phyloP scores from a whole-genome alignment of 2,888 invertebrate species.

The Acronicta alni region DNA sequence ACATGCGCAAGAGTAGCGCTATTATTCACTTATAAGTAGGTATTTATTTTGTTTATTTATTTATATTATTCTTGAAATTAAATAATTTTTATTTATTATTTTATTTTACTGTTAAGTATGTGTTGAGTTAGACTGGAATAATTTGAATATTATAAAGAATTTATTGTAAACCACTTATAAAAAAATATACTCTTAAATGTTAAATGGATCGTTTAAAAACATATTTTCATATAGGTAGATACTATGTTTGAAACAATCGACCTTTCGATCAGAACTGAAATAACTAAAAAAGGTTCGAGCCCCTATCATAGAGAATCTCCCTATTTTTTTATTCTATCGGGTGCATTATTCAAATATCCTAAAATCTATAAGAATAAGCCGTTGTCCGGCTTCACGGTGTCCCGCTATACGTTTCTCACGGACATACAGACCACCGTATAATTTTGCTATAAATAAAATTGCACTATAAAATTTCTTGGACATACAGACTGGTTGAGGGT shows the following conservation, averaged over 20 bases:
- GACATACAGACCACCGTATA: slow-evolving; percentile 72
- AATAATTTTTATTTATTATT: too few relatives aligned
- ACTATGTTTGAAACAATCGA: neutral
- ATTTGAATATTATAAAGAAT: too few relatives aligned
- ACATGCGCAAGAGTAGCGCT: too few relatives aligned
- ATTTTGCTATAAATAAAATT: slow-evolving; percentile 87
- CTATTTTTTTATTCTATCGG: slow-evolving; percentile 48
- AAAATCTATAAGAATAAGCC: slow-evolving; percentile 57
- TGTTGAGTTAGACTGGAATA: too few relatives aligned
- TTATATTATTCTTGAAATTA: too few relatives aligned
- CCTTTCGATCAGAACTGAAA: neutral
- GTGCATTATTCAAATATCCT: slow-evolving; percentile 61
- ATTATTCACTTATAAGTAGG: too few relatives aligned
- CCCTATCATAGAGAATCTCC: slow-evolving; percentile 32
- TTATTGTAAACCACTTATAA: too few relatives aligned
- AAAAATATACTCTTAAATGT: too few relatives aligned
- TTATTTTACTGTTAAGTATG: too few relatives aligned
- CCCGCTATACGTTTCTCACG: slow-evolving; percentile 74
- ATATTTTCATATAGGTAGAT: too few relatives aligned
- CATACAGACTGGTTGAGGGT: slow-evolving; percentile 57
- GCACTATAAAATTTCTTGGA: slow-evolving; percentile 83
- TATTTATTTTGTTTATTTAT: too few relatives aligned
- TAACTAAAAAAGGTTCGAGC: neutral
- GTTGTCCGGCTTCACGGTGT: slow-evolving; percentile 39
- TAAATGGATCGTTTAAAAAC: too few relatives aligned